These are phyloP conservation scores for Eumaeus atala DNA, from an alignment of 1,140 invertebrate species.

Conservation along the genomic window DNA sequence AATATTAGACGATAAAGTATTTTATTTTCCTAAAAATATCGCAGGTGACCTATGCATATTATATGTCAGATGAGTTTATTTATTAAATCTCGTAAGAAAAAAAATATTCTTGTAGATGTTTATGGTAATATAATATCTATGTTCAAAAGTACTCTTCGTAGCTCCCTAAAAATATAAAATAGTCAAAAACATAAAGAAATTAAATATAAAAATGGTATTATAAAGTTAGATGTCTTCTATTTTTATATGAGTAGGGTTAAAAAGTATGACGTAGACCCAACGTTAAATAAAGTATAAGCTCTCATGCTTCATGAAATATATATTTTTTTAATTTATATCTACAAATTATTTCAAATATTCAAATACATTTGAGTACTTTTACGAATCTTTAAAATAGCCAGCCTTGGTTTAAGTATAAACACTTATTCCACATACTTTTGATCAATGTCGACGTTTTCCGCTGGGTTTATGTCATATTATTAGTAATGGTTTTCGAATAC, in stretches of 20 bases:
- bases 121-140: background rate
- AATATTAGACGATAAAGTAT: constrained; percentile 6
- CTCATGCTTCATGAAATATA: too few species aligned
- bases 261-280: constrained; percentile 1
- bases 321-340: too few species aligned
- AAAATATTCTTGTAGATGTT: constrained; percentile 7
- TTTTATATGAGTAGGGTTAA: constrained; percentile 8
- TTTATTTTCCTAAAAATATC: background rate
- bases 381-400: too few species aligned
- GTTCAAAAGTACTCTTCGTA: constrained; percentile 6
- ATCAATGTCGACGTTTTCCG: background rate
- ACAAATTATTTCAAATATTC: too few species aligned
- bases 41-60: background rate
- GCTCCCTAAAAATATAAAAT: background rate
- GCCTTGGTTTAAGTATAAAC: too few species aligned
- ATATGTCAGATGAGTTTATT: background rate
- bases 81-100: background rate
- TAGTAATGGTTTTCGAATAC: constrained; percentile 7
- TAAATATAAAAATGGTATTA: constrained; percentile 2
- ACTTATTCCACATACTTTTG: too few species aligned
- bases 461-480: constrained; percentile 5
- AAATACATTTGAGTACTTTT: too few species aligned
- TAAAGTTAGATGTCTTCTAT: constrained; percentile 10
- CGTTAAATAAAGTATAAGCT: background rate
- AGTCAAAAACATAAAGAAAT: constrained; percentile 1